Evolutionary conservation across 2,797 vertebrate species (phyloP).

Genomic region (Danionella dracula): DNA sequence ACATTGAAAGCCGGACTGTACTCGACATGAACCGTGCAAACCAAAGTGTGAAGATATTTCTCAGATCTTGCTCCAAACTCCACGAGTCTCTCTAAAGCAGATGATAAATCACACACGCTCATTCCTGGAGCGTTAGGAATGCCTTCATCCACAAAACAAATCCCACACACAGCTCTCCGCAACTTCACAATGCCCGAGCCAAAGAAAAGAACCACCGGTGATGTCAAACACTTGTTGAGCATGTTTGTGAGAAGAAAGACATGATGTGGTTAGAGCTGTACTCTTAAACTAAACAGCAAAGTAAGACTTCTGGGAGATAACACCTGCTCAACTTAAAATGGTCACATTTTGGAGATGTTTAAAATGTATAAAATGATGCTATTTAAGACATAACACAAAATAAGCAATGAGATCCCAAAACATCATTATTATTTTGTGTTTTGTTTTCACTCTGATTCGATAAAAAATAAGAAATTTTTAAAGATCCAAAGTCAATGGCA

Average conservation of each 20-base stretch:
- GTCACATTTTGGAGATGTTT: too few species aligned
- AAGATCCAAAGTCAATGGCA: too few species aligned
- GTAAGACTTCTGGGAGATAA: too few species aligned
- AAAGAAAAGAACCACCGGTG: conserved; percentile 5
- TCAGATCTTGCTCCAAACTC: conserved; percentile 58
- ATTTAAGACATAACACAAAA: too few species aligned
- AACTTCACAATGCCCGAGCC: neutral
- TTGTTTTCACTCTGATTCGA: too few species aligned
- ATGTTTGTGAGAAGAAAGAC: neutral
- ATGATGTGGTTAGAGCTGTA: neutral
- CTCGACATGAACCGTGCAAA: neutral
- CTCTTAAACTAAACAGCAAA: too few species aligned
- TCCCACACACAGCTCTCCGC: conserved; percentile 30
- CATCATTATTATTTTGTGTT: too few species aligned
- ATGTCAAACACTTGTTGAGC: neutral
- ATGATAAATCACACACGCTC: conserved; percentile 50
- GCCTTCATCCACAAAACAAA: conserved; percentile 39
- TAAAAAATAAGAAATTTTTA: too few species aligned
- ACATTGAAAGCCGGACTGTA: neutral
- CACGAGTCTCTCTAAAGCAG: conserved; percentile 27
- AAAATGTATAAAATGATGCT: too few species aligned
- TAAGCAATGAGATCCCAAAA: too few species aligned
- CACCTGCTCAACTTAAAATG: too few species aligned
- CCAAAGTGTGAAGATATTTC: conserved; percentile 19
- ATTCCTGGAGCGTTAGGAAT: conserved; percentile 48